Conservation (phyloP, 2,797 vertebrate species). For the Centroberyx gerrardi region DNA sequence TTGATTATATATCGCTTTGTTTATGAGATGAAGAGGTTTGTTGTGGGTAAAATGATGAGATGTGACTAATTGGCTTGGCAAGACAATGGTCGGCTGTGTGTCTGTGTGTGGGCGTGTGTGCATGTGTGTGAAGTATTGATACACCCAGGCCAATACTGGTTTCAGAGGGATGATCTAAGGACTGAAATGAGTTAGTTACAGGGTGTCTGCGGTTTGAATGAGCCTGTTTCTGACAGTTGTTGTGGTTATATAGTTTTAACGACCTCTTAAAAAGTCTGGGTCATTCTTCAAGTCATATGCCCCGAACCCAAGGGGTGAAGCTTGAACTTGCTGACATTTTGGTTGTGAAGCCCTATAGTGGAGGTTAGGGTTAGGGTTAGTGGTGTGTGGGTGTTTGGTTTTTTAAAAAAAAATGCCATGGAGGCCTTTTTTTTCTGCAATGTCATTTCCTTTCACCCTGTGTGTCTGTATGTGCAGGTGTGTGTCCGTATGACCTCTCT, state of each 20-base stretch:
- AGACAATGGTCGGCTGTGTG: slow-evolving; percentile 58
- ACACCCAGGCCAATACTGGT: background rate
- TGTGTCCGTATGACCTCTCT: slow-evolving; percentile 41
- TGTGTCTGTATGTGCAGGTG: slow-evolving; percentile 44
- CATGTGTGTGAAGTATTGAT: background rate
- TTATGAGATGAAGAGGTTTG: slow-evolving; percentile 58
- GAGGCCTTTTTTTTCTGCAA: slow-evolving; percentile 57
- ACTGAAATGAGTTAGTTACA: background rate
- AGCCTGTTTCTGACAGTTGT: background rate
- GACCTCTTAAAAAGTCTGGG: background rate
- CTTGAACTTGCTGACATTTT: slow-evolving; percentile 29
- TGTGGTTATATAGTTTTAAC: slow-evolving; percentile 2
- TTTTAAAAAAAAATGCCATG: slow-evolving; percentile 46
- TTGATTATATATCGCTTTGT: slow-evolving; percentile 58
- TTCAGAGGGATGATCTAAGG: slow-evolving; percentile 10
- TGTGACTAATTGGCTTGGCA: slow-evolving; percentile 48
- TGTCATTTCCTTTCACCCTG: slow-evolving; percentile 62
- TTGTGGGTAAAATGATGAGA: slow-evolving; percentile 60
- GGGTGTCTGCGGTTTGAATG: slow-evolving; percentile 1
- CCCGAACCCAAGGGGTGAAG: background rate
- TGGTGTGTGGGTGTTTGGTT: slow-evolving; percentile 1
- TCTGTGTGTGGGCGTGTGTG: slow-evolving; percentile 9
- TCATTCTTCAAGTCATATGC: background rate
- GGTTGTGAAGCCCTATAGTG: background rate
- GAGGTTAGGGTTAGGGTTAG: too few species aligned